Evolutionary conservation across 2,797 vertebrate genomes (phyloP), one percentile per base, ranked within the genome.

Genomic region (Lithobates pipiens): DNA sequence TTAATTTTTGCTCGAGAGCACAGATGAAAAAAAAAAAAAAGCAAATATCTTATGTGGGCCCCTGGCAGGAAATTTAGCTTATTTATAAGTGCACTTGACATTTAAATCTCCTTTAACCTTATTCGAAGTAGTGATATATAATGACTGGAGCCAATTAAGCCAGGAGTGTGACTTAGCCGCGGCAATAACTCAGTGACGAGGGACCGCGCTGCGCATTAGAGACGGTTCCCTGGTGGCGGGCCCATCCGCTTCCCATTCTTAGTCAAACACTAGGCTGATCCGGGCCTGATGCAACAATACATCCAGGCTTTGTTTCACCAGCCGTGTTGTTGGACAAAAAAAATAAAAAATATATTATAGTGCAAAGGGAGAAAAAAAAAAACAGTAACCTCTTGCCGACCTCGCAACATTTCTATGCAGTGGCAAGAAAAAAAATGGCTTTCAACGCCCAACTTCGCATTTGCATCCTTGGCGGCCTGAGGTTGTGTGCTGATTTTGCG

Each of bases 71-170:
- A 73, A 77, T 83, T 87, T 75, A 46, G 85, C 61, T 83, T 87
- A 83, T 83, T 87, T 87, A 87, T 83, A 83, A 74, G 76, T 74
- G 77, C 81, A 83, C 76, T 75, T 87, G 85, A 83, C 85, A 83
- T 87, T 87, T 87, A 78, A 75, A 83, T 87, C 72, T 83, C 50
- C 85, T 78, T 87, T 87, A 87, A 87, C 85, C 85, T 87, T 87
- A 87, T 87, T 80, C 79, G 77, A 75, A 79, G 81, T 71, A 61
- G 85, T 83, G 76, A 83, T 87, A 79, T 83, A 83, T 79, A 83
- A 83, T 70, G 81, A 83, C 69, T 80, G 46, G 80, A 87, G 70
- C 80, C 85, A 87, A 86, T 87, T 87, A 87, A 61, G 80, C 73
- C n/a, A 63, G 85, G 81, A 87, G 70, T 69, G 81, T 44, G 76